Conservation (phyloP, 2,113 vertebrate species). For the Myotis davidii region DNA sequence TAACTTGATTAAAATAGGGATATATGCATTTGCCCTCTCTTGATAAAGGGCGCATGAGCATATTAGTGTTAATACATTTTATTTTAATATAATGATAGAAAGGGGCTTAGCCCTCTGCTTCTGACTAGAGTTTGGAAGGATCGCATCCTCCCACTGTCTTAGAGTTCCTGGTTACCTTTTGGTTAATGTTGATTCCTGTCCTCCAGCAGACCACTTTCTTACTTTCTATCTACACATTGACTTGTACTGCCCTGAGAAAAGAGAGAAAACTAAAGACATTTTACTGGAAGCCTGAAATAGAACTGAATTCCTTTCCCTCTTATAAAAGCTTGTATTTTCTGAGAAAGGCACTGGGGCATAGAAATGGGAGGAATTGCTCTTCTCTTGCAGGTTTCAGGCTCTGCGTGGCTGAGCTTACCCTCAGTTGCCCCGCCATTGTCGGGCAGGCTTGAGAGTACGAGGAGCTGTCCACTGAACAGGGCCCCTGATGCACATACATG, state of each 20-base stretch:
- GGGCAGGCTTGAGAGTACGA: not conserved
- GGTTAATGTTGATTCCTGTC: not conserved
- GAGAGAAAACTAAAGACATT: not conserved
- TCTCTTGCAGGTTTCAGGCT: not conserved
- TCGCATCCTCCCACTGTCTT: not conserved
- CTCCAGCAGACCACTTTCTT: not conserved
- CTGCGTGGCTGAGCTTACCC: not conserved
- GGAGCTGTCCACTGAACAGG: not conserved
- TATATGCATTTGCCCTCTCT: not conserved
- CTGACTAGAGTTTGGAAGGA: not conserved
- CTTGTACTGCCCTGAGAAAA: not conserved
- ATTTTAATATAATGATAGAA: not conserved
- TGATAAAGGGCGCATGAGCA: not conserved
- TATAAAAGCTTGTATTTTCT: not conserved
- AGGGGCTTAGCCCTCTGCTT: not conserved
- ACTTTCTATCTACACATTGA: not conserved
- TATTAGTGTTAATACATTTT: not conserved
- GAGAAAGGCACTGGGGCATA: not conserved
- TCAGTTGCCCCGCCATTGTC: accelerated
- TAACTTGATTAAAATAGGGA: not conserved
- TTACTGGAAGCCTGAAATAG: not conserved
- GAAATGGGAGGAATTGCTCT: conserved; percentile 28
- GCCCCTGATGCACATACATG: not conserved
- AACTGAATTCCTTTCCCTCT: not conserved
- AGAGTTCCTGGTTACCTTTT: not conserved